Evolutionary conservation across 2,113 vertebrate species (phyloP), one percentile per base, ranked within the genome.

Genomic region (Procavia capensis): DNA sequence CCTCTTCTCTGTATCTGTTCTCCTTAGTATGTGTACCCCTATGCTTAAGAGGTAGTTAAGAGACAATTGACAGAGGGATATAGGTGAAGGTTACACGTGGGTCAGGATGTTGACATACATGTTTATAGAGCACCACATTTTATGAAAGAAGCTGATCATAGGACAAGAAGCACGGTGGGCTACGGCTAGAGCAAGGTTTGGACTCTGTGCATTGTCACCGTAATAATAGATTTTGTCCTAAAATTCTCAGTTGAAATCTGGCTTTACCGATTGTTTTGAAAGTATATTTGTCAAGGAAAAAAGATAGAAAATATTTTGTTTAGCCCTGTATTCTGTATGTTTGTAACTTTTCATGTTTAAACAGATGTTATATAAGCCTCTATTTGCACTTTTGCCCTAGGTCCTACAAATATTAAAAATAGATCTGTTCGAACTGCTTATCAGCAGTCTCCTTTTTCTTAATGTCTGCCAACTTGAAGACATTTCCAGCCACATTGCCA

Each of bases 231-330:
- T 90, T 90, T 61, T 87, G 43, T 10, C 10, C 16, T 90, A 68
- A 45, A 92, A 31, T 79, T 95, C 39, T 79, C 66, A 19, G 59
- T 74, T 86, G 39, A 93, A 72, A 82, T 70, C 11, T 91, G 29
- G 3, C 72, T 54, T 93, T 54, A 39, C 24, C 47, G 74, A 16
- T 79, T 70, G 6, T 47, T 94, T 95, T 82, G 10, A 85, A 50
- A 39, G 47, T 88, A 34, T 36, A 45, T 43, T 75, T 75, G 6
- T 84, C 14, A n/a, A 47, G 9, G 20, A 84, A 39, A 66, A 45
- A 91, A 27, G 36, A 24, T 29, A 76, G 29, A 68, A 63, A 20
- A 10, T 61, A 14, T 43, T 91, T 96, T 88, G 57, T 84, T 75
- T 75, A 74, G 14, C 27, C 36, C 27, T 92, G 19, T 83, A 19